phyloP scores from a whole-genome alignment of 2,888 invertebrate species.

The Rhamnusium bicolor region DNA sequence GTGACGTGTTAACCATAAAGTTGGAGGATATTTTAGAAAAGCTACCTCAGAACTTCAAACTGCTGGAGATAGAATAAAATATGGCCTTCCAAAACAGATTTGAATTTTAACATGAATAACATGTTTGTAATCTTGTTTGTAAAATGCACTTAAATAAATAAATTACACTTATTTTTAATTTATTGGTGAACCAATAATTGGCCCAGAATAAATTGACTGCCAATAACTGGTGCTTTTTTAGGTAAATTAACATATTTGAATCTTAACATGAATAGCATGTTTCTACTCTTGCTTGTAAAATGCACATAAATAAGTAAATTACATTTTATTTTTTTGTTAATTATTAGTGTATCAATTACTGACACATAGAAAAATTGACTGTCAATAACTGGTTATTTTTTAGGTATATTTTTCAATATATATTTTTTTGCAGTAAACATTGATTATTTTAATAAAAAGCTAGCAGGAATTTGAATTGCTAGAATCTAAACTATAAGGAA shows the following conservation, averaged over 20 bases:
- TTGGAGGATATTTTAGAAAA: background rate
- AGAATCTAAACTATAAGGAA: background rate
- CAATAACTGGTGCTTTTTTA: background rate
- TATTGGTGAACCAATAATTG: background rate
- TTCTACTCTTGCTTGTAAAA: background rate
- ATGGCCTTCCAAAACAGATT: background rate
- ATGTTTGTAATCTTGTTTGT: too few relatives aligned
- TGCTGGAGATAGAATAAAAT: background rate
- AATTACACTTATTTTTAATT: background rate
- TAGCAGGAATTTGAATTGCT: background rate
- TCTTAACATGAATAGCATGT: too few relatives aligned
- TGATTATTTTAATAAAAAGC: background rate
- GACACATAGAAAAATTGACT: background rate
- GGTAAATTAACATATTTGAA: background rate
- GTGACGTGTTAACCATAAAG: background rate
- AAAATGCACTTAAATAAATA: background rate
- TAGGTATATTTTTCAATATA: too few relatives aligned
- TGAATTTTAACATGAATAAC: background rate
- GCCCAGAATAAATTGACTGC: background rate
- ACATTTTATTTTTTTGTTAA: background rate
- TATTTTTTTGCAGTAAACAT: background rate
- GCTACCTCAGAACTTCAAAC: background rate
- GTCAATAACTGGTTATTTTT: background rate
- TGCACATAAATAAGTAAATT: background rate
- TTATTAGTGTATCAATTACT: background rate